Percentiles rank a stretch among this genome's conserved stretches.
phyloP scores from a whole-genome alignment of 2,888 invertebrate species.

The Agonopterix subpropinquella region DNA sequence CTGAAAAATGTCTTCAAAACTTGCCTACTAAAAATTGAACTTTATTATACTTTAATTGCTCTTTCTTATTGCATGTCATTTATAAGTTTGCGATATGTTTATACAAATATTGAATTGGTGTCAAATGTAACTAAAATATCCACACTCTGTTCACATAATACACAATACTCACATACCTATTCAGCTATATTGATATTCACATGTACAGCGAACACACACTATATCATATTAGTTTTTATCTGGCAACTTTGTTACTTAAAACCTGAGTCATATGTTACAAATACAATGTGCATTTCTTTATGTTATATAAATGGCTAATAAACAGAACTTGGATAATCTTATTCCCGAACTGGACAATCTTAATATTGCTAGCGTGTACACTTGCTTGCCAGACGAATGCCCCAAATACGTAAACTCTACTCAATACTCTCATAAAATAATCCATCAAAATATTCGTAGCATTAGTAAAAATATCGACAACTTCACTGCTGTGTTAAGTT shows the following conservation, averaged over 20 bases:
- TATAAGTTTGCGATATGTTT: too few species aligned
- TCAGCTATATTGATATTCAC: too few species aligned
- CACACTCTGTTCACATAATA: too few species aligned
- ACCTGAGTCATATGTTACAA: not conserved
- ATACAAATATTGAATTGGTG: too few species aligned
- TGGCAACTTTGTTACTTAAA: not conserved
- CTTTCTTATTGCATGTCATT: not conserved
- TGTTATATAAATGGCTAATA: not conserved
- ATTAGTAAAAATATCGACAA: not conserved
- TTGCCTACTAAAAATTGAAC: not conserved
- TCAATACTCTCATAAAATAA: not conserved
- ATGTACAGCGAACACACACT: too few species aligned
- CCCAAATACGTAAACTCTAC: not conserved
- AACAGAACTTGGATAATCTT: not conserved
- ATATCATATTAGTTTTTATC: not conserved
- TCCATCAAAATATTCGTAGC: not conserved
- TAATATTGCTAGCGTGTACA: not conserved
- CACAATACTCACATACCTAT: not conserved
- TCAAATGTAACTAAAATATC: too few species aligned
- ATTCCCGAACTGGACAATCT: not conserved
- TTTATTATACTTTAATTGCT: too few species aligned
- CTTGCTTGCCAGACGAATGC: not conserved
- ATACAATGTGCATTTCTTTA: too few species aligned
- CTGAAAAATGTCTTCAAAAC: not conserved
- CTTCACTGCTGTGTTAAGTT: not conserved